A percentile compares a stretch with the other conserved stretches of the same genome.
Conservation (phyloP, 2,113 vertebrate species). For the Nipponia nippon region DNA sequence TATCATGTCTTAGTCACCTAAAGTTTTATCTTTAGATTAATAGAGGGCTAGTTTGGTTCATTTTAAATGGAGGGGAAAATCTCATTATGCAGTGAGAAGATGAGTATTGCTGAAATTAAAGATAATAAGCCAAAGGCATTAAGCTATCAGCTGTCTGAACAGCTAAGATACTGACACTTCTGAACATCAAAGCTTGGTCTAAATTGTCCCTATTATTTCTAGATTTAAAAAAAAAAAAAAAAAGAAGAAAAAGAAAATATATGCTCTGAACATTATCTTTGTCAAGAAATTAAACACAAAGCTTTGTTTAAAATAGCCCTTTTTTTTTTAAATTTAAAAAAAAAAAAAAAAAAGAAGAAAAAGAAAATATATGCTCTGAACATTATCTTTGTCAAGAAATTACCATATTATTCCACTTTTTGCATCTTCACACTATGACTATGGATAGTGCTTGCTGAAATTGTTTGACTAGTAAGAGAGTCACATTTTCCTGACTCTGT, state of each 20-base stretch:
- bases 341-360: neutral
- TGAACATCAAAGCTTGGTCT: slow-evolving; percentile 42
- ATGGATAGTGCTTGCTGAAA: neutral
- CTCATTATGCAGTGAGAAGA: slow-evolving; percentile 21
- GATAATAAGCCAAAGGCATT: slow-evolving; percentile 38
- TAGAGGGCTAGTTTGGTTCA: neutral
- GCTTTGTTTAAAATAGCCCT: too few species aligned
- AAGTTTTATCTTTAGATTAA: neutral
- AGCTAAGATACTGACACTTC: slow-evolving; percentile 24
- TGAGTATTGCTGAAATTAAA: slow-evolving; percentile 30
- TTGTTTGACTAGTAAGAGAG: neutral
- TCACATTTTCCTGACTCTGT: neutral
- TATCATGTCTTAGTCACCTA: neutral
- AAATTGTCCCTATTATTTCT: slow-evolving; percentile 20
- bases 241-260: neutral
- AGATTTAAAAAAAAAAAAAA: neutral
- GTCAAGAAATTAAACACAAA: neutral
- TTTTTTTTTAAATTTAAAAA: too few species aligned
- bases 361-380: neutral
- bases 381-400: neutral
- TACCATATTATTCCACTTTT: neutral
- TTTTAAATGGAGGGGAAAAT: neutral
- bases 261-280: neutral
- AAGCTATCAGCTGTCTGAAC: slow-evolving; percentile 38
- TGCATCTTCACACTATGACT: neutral